A percentile compares a stretch with the other conserved stretches of the same genome.
Evolutionary conservation across 2,888 invertebrate genomes (phyloP).

Genomic region (Spodoptera exigua): DNA sequence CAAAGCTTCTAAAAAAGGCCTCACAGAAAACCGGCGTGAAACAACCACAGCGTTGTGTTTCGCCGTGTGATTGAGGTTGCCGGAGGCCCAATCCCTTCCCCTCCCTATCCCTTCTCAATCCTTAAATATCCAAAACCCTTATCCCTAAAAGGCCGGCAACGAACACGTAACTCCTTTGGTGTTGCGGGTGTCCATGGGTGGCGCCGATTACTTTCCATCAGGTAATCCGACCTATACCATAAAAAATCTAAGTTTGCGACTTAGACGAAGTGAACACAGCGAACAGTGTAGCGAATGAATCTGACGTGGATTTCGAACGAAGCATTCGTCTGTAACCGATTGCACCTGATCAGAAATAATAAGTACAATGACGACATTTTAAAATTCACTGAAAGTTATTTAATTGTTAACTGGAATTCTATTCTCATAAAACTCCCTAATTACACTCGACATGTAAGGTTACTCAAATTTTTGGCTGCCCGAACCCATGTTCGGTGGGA

Average conservation of each 20-base stretch:
- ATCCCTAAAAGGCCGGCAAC: no score
- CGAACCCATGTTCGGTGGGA: constrained; percentile 14
- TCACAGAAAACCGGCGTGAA: no score
- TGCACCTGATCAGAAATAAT: constrained; percentile 71
- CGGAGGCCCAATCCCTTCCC: no score
- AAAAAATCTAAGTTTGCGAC: constrained; percentile 28
- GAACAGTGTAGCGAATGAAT: constrained; percentile 73
- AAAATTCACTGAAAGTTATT: constrained; percentile 46
- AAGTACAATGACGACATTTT: constrained; percentile 57
- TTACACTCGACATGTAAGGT: constrained; percentile 42
- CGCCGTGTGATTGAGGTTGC: no score
- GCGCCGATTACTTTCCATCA: no score
- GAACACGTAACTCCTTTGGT: no score
- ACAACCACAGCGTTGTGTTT: no score
- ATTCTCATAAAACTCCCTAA: constrained; percentile 32
- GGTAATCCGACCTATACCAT: no score
- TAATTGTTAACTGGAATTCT: constrained; percentile 32
- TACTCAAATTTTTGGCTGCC: constrained; percentile 6
- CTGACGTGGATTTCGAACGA: constrained; percentile 71
- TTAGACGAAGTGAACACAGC: constrained; percentile 24
- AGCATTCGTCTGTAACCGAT: constrained; percentile 72
- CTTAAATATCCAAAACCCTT: no score
- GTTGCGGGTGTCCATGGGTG: no score
- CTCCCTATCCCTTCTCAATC: no score
- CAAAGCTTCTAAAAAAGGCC: no score